Evolutionary conservation across 2,888 invertebrate genomes (phyloP), one percentile per base, ranked within the genome.

Genomic region (Phaonia tiefii): DNA sequence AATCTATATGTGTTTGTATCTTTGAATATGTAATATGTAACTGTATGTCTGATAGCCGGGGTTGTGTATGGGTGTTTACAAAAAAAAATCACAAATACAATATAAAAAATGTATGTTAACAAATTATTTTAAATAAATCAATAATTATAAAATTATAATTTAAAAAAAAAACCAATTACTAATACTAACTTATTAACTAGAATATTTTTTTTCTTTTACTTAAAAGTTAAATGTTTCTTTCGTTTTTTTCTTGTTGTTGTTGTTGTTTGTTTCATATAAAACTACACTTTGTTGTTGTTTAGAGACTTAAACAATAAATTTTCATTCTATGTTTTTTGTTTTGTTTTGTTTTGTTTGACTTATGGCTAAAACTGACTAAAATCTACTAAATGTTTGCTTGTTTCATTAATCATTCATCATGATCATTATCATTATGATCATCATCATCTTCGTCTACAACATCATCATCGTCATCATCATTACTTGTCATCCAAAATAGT

Each of bases 261-360:
- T 77, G 39, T 69, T 74, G 49, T 37, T 39, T 79, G 71, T 83
- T 74, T 44, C 58, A 85, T 80, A 85, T 80, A 84, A 83, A 84
- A 83, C 84, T 84, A 84, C 83, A 76, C 69, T 82, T 79, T 79
- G 26, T 65, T 58, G 11, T 79, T 51, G 56, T 69, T 76, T 82
- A 26, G 37, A 58, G 46, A 58, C 80, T 73, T 80, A 73, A 69
- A 74, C 79, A 69, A 73, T 60, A 67, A 80, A 60, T 76, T 75
- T 54, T 1, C 54, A 37, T 46, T 71, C 51, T 74, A 42, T 31
- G 54, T 17, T 79, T 69, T 46, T 51, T 51, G 1, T 72, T 58
- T 46, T 60, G 70, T 71, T 49, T 60, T 75, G 42, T 67, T 67
- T 67, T 72, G 58, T 72, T 56, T 20, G 46, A 13, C 51, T 69